These are phyloP conservation scores for Dipodomys merriami DNA, from an alignment of 2,113 vertebrate species.

Conservation along the genomic window DNA sequence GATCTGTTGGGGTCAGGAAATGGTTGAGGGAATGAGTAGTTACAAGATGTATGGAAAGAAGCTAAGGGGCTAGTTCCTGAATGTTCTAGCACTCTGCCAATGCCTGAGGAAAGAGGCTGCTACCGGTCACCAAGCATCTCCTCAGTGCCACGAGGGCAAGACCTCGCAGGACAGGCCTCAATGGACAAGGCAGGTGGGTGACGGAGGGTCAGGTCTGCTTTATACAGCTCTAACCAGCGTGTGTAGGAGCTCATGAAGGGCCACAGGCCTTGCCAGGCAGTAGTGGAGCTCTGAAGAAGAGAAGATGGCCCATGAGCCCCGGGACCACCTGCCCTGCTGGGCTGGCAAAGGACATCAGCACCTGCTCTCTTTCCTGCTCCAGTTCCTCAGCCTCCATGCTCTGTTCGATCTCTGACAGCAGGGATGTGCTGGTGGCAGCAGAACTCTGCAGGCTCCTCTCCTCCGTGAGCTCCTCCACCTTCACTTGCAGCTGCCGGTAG, in stretches of 20 bases:
- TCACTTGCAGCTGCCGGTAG: slow-evolving; percentile 92
- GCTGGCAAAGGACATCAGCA: slow-evolving; percentile 70
- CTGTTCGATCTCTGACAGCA: slow-evolving; percentile 98
- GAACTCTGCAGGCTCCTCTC: slow-evolving; percentile 93
- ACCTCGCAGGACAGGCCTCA: background rate
- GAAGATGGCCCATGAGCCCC: accelerated
- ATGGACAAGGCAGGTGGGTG: background rate
- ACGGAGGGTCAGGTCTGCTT: background rate
- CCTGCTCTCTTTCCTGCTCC: slow-evolving; percentile 98
- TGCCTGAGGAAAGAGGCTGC: background rate
- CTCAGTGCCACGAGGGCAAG: background rate
- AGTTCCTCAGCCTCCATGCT: slow-evolving; percentile 99
- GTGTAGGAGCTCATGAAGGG: background rate
- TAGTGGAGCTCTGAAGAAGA: background rate
- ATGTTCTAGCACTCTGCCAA: background rate
- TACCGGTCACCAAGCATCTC: background rate
- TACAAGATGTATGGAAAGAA: background rate
- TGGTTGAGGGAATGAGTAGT: too few species aligned
- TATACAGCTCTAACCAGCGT: background rate
- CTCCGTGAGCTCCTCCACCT: slow-evolving; percentile 93
- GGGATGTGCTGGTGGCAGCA: slow-evolving; percentile 91
- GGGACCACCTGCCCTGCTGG: background rate
- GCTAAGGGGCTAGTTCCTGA: background rate
- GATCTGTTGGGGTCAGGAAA: background rate
- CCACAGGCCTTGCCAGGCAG: background rate